Percentiles rank a stretch among this genome's conserved stretches.
Evolutionary conservation across 2,797 vertebrate genomes (phyloP).

Genomic region (Buphagus erythrorhynchus): DNA sequence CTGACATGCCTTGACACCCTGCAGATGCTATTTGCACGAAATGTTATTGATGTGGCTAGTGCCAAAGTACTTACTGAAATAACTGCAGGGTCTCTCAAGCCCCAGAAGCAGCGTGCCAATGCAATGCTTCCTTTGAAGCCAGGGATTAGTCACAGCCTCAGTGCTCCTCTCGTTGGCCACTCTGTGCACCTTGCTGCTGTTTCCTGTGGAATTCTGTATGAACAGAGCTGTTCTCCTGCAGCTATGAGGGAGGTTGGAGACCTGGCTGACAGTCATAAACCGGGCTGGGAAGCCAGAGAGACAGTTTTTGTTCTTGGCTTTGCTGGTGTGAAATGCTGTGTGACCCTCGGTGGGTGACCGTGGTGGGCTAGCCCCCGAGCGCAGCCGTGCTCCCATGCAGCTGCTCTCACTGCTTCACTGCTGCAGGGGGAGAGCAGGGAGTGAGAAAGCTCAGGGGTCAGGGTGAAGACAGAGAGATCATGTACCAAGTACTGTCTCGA

Average conservation of each 20-base stretch:
- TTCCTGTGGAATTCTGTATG: background rate
- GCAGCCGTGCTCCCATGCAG: rapidly evolving
- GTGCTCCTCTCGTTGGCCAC: background rate
- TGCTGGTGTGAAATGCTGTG: rapidly evolving
- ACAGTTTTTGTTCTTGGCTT: background rate
- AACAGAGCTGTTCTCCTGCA: background rate
- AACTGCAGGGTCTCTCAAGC: background rate
- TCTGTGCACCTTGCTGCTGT: background rate
- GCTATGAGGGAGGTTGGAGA: background rate
- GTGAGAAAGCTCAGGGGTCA: background rate
- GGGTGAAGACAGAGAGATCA: background rate
- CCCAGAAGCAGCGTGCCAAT: background rate
- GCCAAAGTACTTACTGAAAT: background rate
- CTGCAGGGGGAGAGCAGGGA: rapidly evolving
- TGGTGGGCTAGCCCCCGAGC: rapidly evolving
- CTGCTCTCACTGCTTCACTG: rapidly evolving
- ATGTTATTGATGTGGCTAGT: background rate
- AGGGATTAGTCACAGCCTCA: background rate
- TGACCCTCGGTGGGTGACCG: rapidly evolving
- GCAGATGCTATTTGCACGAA: background rate
- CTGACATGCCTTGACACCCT: background rate
- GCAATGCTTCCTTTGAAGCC: background rate
- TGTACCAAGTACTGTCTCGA: rapidly evolving
- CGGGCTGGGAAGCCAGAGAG: background rate
- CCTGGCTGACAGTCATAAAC: too few species aligned